A percentile compares a stretch with the other conserved stretches of the same genome.
phyloP scores from a whole-genome alignment of 2,113 vertebrate species.

The Chloropsis hardwickii region DNA sequence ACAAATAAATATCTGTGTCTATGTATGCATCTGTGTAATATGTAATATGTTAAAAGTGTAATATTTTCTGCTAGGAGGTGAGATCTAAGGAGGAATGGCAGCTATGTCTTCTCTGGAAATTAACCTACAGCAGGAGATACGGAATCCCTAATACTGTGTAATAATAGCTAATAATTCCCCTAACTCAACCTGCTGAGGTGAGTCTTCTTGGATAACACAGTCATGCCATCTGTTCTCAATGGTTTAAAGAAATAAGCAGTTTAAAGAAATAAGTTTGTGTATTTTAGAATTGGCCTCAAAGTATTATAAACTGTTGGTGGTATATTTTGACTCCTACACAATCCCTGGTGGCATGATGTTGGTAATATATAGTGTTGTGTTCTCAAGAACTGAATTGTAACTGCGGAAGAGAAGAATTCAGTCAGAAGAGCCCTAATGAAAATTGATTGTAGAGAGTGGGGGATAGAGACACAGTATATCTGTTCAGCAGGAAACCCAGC shows the following conservation, averaged over 20 bases:
- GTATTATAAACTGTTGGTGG: background rate
- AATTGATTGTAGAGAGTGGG: constrained; percentile 25
- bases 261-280: background rate
- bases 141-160: background rate
- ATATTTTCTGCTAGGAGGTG: background rate
- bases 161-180: background rate
- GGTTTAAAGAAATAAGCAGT: too few species aligned
- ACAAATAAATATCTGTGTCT: background rate
- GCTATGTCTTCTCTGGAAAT: background rate
- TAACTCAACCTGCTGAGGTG: background rate
- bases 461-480: constrained; percentile 1
- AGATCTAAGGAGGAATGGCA: background rate
- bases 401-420: background rate
- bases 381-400: background rate
- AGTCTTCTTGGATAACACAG: background rate
- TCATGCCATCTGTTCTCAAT: background rate
- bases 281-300: background rate
- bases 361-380: background rate
- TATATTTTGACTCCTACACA: constrained; percentile 1
- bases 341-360: background rate
- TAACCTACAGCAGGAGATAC: background rate
- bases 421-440: constrained; percentile 38
- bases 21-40: background rate
- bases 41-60: background rate
- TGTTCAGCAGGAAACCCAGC: background rate